Evolutionary conservation across 2,797 vertebrate species (phyloP).

Genomic region (Molossus molossus): DNA sequence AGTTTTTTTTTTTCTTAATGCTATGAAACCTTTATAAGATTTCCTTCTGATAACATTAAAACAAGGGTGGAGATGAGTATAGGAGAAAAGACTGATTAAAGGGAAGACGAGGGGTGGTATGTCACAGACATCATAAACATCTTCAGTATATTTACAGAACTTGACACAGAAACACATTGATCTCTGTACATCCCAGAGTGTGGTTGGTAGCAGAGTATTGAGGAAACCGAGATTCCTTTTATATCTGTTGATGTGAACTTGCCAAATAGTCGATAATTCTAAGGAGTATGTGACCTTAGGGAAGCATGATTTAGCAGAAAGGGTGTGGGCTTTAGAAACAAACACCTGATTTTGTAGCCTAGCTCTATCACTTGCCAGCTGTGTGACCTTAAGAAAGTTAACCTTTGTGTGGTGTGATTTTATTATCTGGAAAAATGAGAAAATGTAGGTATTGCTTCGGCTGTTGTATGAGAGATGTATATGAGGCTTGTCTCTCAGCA

Average conservation of each 20-base stretch:
- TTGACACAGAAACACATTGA: background rate
- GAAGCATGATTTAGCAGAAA: background rate
- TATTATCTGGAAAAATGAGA: background rate
- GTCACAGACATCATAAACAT: background rate
- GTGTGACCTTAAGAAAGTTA: background rate
- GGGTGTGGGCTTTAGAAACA: background rate
- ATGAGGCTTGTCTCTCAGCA: background rate
- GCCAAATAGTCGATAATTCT: background rate
- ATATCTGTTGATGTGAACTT: background rate
- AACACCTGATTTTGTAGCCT: background rate
- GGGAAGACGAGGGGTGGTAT: background rate
- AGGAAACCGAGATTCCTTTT: slow-evolving; percentile 53
- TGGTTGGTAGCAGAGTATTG: background rate
- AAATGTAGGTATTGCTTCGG: background rate
- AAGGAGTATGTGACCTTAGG: background rate
- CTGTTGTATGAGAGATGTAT: background rate
- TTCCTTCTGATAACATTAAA: slow-evolving; percentile 41
- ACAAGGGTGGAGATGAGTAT: background rate
- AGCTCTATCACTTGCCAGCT: background rate
- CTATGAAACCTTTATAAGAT: slow-evolving; percentile 40
- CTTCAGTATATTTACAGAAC: background rate
- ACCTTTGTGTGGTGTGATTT: slow-evolving; percentile 25
- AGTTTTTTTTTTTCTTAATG: background rate
- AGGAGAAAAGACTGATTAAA: background rate
- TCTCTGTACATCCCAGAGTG: background rate